Percentiles rank a stretch among this genome's conserved stretches.
Conservation (phyloP, 2,113 vertebrate genomes). For the Paralichthys olivaceus region DNA sequence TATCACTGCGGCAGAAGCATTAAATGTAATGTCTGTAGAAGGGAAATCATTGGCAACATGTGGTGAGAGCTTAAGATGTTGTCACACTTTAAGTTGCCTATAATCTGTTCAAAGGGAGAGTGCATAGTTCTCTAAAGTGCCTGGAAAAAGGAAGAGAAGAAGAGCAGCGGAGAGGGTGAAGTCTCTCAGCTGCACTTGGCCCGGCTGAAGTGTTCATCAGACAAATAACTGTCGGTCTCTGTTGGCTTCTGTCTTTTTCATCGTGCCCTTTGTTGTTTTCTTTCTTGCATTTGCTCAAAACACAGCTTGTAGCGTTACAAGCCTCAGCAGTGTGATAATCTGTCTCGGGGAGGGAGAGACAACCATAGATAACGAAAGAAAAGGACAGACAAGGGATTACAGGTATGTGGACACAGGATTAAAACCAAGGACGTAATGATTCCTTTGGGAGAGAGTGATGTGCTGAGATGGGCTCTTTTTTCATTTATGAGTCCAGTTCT, state of each 20-base stretch:
- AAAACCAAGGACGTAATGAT: constrained; percentile 78
- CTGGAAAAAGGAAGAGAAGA: constrained; percentile 69
- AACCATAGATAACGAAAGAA: constrained; percentile 46
- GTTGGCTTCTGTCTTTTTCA: constrained; percentile 48
- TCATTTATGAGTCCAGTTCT: constrained; percentile 76
- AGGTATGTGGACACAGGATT: constrained; percentile 74
- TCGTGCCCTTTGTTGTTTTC: constrained; percentile 26
- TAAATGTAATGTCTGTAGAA: constrained; percentile 86
- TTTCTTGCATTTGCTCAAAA: constrained; percentile 34
- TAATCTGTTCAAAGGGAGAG: constrained; percentile 89
- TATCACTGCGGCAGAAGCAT: constrained; percentile 83
- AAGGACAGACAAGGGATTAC: constrained; percentile 71
- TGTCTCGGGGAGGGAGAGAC: constrained; percentile 55
- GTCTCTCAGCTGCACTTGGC: constrained; percentile 68
- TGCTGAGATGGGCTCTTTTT: constrained; percentile 80
- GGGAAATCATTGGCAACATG: constrained; percentile 87
- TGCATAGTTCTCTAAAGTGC: constrained; percentile 79
- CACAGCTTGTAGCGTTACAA: constrained; percentile 28
- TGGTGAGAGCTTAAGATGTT: constrained; percentile 89
- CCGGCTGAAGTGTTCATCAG: constrained; percentile 55
- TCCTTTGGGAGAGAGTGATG: constrained; percentile 75
- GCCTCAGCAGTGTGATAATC: constrained; percentile 62
- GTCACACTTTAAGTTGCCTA: constrained; percentile 90
- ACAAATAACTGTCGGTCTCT: constrained; percentile 56
- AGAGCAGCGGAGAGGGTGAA: constrained; percentile 26